These are phyloP conservation scores for Loripinus fragilis DNA, from an alignment of 2,888 invertebrate genomes.

Conservation along the genomic window DNA sequence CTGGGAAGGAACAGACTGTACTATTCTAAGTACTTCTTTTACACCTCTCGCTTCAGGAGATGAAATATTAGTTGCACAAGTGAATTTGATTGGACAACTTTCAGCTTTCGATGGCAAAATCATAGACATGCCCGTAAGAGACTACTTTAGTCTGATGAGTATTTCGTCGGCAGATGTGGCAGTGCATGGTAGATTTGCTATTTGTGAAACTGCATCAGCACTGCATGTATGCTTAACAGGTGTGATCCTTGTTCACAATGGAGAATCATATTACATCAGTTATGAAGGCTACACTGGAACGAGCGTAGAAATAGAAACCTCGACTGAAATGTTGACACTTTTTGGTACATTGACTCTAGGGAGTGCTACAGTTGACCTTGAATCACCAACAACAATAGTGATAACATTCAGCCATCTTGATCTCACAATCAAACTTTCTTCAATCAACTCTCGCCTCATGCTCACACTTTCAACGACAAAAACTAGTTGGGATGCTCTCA, in stretches of 20 bases:
- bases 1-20: slow-evolving; percentile 69
- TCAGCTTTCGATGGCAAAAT: slow-evolving; percentile 66
- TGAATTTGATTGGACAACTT: slow-evolving; percentile 61
- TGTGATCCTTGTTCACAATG: slow-evolving; percentile 40
- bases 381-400: slow-evolving; percentile 47
- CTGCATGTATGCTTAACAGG: slow-evolving; percentile 49
- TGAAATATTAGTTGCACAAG: slow-evolving; percentile 58
- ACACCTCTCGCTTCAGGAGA: slow-evolving; percentile 33
- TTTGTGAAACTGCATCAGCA: slow-evolving; percentile 34
- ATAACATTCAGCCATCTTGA: slow-evolving; percentile 43
- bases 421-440: slow-evolving; percentile 47
- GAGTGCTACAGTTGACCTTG: slow-evolving; percentile 45
- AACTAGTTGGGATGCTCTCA: slow-evolving; percentile 44
- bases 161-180: slow-evolving; percentile 32
- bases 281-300: slow-evolving; percentile 42
- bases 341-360: slow-evolving; percentile 50
- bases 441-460: slow-evolving; percentile 53
- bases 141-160: slow-evolving; percentile 52
- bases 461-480: slow-evolving; percentile 45
- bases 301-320: slow-evolving; percentile 33
- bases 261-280: slow-evolving; percentile 50
- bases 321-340: slow-evolving; percentile 23
- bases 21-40: slow-evolving; percentile 47
- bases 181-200: slow-evolving; percentile 44
- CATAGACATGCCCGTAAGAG: slow-evolving; percentile 53